These are phyloP conservation scores for Entelurus aequoreus DNA, from an alignment of 2,113 vertebrate species.

Conservation along the genomic window DNA sequence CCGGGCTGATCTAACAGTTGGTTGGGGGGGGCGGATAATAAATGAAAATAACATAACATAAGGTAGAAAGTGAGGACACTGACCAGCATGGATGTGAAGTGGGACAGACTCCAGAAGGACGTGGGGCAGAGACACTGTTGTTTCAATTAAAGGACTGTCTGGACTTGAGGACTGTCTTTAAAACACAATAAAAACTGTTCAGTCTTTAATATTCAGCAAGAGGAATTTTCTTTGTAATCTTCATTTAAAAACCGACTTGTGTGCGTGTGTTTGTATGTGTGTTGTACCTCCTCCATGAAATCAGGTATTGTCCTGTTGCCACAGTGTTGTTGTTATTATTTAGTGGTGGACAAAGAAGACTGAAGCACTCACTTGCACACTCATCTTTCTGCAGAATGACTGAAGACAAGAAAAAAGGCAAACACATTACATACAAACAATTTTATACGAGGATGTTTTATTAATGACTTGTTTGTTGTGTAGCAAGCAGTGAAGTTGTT, in stretches of 20 bases:
- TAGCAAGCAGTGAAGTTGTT: no score
- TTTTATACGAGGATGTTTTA: no score
- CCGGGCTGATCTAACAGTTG: no score
- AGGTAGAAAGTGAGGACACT: constrained; percentile 11
- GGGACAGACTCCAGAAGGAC: constrained; percentile 86
- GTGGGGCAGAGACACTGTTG: constrained; percentile 82
- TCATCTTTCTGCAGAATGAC: constrained; percentile 91
- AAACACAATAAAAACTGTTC: background rate
- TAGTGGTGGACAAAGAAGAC: constrained; percentile 80
- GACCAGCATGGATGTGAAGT: constrained; percentile 91
- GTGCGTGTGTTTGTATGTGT: background rate
- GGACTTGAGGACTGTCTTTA: constrained; percentile 76
- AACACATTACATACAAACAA: background rate
- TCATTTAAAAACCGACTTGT: background rate
- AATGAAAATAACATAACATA: no score
- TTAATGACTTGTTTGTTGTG: no score
- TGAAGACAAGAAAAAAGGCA: constrained; percentile 37
- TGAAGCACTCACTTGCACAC: constrained; percentile 92
- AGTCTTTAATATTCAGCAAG: background rate
- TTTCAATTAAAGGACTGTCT: constrained; percentile 78
- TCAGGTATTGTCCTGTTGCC: constrained; percentile 83
- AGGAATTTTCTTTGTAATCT: background rate
- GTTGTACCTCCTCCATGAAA: constrained; percentile 89
- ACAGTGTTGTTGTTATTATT: constrained; percentile 73
- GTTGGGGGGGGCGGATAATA: no score